These are phyloP conservation scores for Eupithecia subumbrata DNA, from an alignment of 2,888 invertebrate species.

Conservation along the genomic window DNA sequence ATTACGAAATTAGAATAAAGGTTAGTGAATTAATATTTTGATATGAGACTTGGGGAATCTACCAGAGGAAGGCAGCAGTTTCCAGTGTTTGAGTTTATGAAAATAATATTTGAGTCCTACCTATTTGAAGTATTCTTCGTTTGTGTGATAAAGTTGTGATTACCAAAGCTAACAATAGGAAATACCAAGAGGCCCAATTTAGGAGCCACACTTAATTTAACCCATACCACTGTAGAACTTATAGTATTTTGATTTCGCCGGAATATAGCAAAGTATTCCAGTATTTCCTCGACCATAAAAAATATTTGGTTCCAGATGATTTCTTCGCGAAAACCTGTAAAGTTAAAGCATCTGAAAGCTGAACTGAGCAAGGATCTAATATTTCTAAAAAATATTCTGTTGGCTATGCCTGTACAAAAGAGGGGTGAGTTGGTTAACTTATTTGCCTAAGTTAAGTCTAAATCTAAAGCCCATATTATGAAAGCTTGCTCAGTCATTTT, in stretches of 20 bases:
- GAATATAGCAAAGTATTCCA: not conserved
- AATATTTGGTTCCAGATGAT: slow-evolving; percentile 32
- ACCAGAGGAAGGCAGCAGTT: not conserved
- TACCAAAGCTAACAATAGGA: too few relatives aligned
- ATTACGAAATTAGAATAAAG: not conserved
- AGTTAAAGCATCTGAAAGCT: slow-evolving; percentile 68
- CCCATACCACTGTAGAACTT: not conserved
- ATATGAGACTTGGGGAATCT: not conserved
- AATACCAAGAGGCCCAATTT: too few relatives aligned
- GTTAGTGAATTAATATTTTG: not conserved
- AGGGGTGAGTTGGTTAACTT: slow-evolving; percentile 61
- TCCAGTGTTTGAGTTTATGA: not conserved
- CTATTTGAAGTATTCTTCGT: not conserved
- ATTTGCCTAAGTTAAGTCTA: not conserved
- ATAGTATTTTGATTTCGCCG: not conserved
- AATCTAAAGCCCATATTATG: not conserved
- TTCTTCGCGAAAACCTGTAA: slow-evolving; percentile 52
- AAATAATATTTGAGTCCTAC: not conserved
- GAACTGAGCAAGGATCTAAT: slow-evolving; percentile 81
- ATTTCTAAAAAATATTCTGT: slow-evolving; percentile 85
- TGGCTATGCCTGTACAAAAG: slow-evolving; percentile 78
- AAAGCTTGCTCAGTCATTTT: not conserved
- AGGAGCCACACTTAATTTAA: too few relatives aligned
- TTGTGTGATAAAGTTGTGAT: not conserved
- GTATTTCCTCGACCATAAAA: not conserved